Evolutionary conservation across 2,113 vertebrate species (phyloP).

Genomic region (Calyptomena viridis): DNA sequence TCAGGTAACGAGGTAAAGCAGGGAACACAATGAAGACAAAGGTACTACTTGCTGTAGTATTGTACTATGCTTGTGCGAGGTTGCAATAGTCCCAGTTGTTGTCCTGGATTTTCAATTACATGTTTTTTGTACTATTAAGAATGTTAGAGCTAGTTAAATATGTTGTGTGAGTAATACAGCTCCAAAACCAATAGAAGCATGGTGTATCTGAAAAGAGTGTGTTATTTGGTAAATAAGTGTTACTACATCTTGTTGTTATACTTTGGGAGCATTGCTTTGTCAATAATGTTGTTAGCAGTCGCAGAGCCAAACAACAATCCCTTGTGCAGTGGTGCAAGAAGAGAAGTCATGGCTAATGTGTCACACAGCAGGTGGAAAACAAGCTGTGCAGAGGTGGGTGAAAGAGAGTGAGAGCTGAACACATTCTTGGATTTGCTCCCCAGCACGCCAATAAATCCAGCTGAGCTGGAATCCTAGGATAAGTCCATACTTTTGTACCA

Average conservation of each 20-base stretch:
- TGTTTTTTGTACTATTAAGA: not conserved
- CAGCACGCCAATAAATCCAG: not conserved
- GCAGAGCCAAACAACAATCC: not conserved
- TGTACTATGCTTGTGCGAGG: not conserved
- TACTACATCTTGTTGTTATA: not conserved
- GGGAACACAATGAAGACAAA: not conserved
- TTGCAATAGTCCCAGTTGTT: not conserved
- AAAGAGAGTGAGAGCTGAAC: not conserved
- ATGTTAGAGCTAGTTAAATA: not conserved
- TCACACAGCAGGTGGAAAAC: not conserved
- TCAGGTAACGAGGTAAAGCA: not conserved
- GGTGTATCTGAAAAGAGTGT: not conserved
- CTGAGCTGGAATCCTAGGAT: not conserved
- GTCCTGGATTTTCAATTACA: not conserved
- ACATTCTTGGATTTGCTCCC: not conserved
- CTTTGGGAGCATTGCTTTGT: not conserved
- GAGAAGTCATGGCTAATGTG: not conserved
- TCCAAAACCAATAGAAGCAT: not conserved
- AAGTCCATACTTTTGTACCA: not conserved
- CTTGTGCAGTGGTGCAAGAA: not conserved
- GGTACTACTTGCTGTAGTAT: not conserved
- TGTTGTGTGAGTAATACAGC: not conserved
- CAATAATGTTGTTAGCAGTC: not conserved
- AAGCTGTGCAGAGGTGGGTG: not conserved
- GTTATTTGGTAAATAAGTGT: not conserved